Evolutionary conservation across 2,113 vertebrate species (phyloP).

Genomic region (Panthera leo): DNA sequence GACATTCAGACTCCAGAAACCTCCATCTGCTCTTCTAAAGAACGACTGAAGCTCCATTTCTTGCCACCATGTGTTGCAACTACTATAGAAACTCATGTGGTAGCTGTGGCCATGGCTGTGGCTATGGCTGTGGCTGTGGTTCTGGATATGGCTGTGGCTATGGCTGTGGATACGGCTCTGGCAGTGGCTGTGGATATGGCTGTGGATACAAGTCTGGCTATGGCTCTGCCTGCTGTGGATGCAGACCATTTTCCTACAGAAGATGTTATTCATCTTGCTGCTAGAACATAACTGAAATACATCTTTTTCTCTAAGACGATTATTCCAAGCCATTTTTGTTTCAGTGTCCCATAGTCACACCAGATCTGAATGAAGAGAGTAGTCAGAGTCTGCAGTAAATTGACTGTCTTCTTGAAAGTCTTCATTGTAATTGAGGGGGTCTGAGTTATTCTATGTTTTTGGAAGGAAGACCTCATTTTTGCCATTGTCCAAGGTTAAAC

Average conservation of each 20-base stretch:
- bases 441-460: not conserved
- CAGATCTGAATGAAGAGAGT: not conserved
- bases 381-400: not conserved
- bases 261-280: conserved; percentile 33
- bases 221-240: not conserved
- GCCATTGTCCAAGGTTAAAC: not conserved
- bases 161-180: not conserved
- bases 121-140: not conserved
- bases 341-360: not conserved
- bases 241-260: not conserved
- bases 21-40: not conserved
- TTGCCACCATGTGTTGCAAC: conserved; percentile 31
- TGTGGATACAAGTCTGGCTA: not conserved
- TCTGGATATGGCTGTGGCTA: rapidly evolving
- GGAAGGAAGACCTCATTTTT: not conserved
- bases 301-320: not conserved
- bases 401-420: not conserved
- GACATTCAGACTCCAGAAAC: not conserved
- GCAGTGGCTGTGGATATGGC: not conserved
- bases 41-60: not conserved
- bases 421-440: too few relatives aligned
- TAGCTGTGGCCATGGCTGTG: not conserved
- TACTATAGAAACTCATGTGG: not conserved
- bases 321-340: not conserved
- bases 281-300: not conserved